Evolutionary conservation across 2,888 invertebrate genomes (phyloP).

Genomic region (Halictus ligatus): DNA sequence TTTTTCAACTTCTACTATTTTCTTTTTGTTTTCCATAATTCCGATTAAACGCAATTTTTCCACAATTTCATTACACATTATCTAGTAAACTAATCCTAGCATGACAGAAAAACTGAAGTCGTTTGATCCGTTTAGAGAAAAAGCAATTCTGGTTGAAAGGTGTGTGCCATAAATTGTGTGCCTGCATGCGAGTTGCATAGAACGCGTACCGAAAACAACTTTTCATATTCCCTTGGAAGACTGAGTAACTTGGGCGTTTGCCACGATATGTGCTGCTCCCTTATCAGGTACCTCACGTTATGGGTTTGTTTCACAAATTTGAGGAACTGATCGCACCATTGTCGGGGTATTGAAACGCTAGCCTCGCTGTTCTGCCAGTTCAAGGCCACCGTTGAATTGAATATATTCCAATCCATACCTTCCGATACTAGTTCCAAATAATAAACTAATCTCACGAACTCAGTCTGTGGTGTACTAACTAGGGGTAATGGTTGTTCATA

Average conservation of each 20-base stretch:
- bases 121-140: too few species aligned
- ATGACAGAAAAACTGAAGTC: too few species aligned
- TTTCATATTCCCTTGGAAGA: conserved; percentile 96
- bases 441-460: conserved; percentile 91
- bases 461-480: conserved; percentile 87
- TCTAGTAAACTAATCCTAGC: too few species aligned
- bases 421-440: conserved; percentile 91
- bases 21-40: too few species aligned
- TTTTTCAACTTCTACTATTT: too few species aligned
- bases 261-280: conserved; percentile 92
- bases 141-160: too few species aligned
- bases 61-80: too few species aligned
- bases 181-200: neutral
- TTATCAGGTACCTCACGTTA: conserved; percentile 89
- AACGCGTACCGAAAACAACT: conserved; percentile 90
- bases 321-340: conserved; percentile 90
- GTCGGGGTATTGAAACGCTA: conserved; percentile 85
- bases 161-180: too few species aligned
- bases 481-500: conserved; percentile 92
- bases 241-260: conserved; percentile 92
- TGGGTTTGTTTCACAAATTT: conserved; percentile 86
- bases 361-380: conserved; percentile 86
- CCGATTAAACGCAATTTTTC: too few species aligned
- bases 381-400: conserved; percentile 88
- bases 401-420: conserved; percentile 88